phyloP scores from a whole-genome alignment of 2,888 invertebrate species.

The Lasius fuliginosus region DNA sequence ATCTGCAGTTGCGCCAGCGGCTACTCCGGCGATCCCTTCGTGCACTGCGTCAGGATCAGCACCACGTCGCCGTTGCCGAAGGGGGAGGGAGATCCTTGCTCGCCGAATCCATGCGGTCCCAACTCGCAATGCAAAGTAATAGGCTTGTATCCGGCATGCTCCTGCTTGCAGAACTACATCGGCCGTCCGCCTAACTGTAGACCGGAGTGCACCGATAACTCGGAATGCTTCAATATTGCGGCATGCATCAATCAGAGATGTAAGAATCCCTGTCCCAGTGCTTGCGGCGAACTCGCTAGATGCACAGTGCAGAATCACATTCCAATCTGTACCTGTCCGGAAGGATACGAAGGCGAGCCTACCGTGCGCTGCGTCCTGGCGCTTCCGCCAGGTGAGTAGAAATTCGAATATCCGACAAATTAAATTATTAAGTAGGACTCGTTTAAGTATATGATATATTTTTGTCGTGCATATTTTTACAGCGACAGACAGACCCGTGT shows the following conservation, averaged over 20 bases:
- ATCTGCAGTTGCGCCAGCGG: conserved; percentile 94
- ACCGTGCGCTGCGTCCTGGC: conserved; percentile 87
- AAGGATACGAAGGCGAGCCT: conserved; percentile 94
- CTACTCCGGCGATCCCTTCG: conserved; percentile 94
- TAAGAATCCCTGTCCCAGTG: conserved; percentile 93
- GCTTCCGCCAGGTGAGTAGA: conserved; percentile 81
- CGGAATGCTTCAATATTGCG: conserved; percentile 93
- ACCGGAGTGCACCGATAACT: conserved; percentile 93
- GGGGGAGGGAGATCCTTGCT: conserved; percentile 89
- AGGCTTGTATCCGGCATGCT: conserved; percentile 94
- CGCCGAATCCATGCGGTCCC: conserved; percentile 94
- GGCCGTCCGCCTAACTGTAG: conserved; percentile 95
- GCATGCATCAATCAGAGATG: conserved; percentile 94
- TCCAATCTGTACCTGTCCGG: conserved; percentile 93
- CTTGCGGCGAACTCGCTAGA: conserved; percentile 93
- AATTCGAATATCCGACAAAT: conserved; percentile 9
- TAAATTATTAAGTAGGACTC: not conserved
- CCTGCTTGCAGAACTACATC: conserved; percentile 92
- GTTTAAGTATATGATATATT: conserved; percentile 26
- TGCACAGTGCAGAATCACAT: conserved; percentile 95
- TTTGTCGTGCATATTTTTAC: conserved; percentile 44
- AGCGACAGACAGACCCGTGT: conserved; percentile 72
- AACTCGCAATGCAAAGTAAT: conserved; percentile 94
- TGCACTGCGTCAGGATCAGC: conserved; percentile 89
- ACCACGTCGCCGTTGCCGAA: conserved; percentile 79